A percentile compares a stretch with the other conserved stretches of the same genome.
Conservation (phyloP, 2,797 vertebrate species). For the Microctenopoma lineatum region DNA sequence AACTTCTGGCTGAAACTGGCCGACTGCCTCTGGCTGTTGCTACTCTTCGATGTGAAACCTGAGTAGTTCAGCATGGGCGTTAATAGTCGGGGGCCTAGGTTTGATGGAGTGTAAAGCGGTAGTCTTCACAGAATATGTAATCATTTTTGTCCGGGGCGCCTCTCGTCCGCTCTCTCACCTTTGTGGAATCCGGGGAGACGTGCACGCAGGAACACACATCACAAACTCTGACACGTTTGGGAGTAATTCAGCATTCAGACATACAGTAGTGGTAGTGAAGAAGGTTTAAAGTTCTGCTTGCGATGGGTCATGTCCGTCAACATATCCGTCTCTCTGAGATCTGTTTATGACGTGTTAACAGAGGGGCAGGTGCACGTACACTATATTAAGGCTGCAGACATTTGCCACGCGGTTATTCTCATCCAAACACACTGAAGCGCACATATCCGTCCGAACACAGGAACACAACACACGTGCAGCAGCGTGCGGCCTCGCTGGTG, state of each 20-base stretch:
- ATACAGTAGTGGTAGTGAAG: not conserved
- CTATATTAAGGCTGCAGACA: conserved; percentile 57
- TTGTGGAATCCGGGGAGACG: conserved; percentile 23
- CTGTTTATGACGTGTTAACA: conserved; percentile 61
- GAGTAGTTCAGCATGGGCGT: conserved; percentile 51
- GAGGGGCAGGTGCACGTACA: conserved; percentile 22
- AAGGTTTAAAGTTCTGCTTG: conserved; percentile 23
- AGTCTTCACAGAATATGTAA: conserved; percentile 63
- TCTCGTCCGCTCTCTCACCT: conserved; percentile 27
- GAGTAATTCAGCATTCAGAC: not conserved
- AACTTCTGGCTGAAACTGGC: not conserved
- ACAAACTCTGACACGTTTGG: not conserved
- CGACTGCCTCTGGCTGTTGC: conserved; percentile 30
- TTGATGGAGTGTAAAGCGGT: conserved; percentile 70
- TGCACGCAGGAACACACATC: conserved; percentile 12
- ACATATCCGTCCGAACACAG: not conserved
- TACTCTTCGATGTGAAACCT: conserved; percentile 56
- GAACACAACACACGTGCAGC: not conserved
- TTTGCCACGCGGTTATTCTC: conserved; percentile 14
- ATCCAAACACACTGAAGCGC: not conserved
- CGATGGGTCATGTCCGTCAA: conserved; percentile 12
- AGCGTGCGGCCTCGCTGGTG: not conserved
- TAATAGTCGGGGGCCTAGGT: conserved; percentile 48
- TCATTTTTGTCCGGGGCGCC: conserved; percentile 57
- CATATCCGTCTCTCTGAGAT: conserved; percentile 20